phyloP scores from a whole-genome alignment of 2,113 vertebrate genomes.

The Halcyon senegalensis region DNA sequence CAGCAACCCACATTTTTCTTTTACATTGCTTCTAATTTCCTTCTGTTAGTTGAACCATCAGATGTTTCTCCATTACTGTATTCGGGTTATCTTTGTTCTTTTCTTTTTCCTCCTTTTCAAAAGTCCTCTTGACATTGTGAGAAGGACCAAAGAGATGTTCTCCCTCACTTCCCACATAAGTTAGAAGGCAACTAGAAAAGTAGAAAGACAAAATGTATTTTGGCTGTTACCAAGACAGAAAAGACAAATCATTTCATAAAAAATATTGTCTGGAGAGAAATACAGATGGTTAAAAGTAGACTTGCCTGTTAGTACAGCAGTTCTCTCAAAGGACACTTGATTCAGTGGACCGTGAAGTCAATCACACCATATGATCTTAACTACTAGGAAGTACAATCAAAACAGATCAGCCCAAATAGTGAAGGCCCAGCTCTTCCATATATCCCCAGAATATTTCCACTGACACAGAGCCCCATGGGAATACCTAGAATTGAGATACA shows the following conservation, averaged over 20 bases:
- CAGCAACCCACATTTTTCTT: neutral
- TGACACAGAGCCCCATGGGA: neutral
- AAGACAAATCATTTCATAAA: neutral
- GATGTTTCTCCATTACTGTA: neutral
- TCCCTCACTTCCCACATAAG: neutral
- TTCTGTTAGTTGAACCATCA: neutral
- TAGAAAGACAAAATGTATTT: neutral
- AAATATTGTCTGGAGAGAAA: neutral
- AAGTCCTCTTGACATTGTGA: neutral
- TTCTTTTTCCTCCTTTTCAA: neutral
- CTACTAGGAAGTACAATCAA: neutral
- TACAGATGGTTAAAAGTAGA: neutral
- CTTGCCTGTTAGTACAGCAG: neutral
- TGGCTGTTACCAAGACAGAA: neutral
- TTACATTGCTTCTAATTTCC: neutral
- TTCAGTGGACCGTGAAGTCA: neutral
- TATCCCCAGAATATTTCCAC: neutral
- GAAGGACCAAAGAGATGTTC: neutral
- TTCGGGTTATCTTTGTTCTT: neutral
- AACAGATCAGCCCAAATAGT: neutral
- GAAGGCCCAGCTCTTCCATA: neutral
- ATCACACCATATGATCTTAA: neutral
- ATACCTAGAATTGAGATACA: neutral
- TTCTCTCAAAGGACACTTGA: neutral
- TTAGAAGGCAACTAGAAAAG: neutral